A percentile compares a stretch with the other conserved stretches of the same genome.
Evolutionary conservation across 2,113 vertebrate genomes (phyloP).

Genomic region (Seriola aureovittata): DNA sequence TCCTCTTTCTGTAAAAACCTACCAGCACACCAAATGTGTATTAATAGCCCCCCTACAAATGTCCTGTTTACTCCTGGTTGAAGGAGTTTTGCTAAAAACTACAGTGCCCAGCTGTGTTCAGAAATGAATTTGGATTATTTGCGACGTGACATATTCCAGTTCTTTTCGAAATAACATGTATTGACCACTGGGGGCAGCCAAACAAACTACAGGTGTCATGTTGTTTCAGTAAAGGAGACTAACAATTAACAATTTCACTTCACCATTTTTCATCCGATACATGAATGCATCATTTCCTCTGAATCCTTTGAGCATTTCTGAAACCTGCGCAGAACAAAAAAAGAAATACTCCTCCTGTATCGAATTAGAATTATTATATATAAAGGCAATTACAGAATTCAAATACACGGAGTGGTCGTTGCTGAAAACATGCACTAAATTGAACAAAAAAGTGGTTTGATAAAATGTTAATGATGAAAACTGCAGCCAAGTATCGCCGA

Average conservation of each 20-base stretch:
- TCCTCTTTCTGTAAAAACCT: not conserved
- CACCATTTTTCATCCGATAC: not conserved
- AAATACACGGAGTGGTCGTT: not conserved
- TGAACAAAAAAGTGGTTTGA: not conserved
- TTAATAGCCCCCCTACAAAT: not conserved
- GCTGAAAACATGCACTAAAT: not conserved
- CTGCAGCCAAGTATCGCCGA: slow-evolving; percentile 1
- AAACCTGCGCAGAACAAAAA: not conserved
- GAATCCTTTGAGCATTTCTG: not conserved
- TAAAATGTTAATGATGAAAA: slow-evolving; percentile 2
- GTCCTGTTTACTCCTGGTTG: not conserved
- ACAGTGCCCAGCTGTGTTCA: too few species aligned
- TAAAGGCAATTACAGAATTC: not conserved
- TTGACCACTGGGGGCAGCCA: too few species aligned
- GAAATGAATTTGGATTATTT: too few species aligned
- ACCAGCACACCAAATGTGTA: not conserved
- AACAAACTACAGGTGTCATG: not conserved
- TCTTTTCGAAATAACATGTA: too few species aligned
- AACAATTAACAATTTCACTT: too few species aligned
- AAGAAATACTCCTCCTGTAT: not conserved
- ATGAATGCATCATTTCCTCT: not conserved
- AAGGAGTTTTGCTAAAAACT: too few species aligned
- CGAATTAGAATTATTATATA: not conserved
- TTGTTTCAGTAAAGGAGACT: too few species aligned
- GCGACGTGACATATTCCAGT: too few species aligned